Conservation (phyloP, 2,888 invertebrate genomes). For the Eupithecia centaureata region DNA sequence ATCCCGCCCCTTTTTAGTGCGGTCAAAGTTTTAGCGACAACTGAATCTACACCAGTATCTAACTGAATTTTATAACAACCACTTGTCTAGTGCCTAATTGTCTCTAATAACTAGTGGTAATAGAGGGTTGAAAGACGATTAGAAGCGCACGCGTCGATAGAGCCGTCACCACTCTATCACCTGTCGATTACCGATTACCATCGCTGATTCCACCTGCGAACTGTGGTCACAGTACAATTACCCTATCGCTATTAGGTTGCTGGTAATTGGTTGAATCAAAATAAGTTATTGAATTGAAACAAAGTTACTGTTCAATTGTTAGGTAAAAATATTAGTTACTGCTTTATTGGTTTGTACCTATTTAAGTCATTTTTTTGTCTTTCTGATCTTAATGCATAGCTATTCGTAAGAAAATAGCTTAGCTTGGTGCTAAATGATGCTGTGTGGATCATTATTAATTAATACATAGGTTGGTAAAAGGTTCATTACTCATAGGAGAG, state of each 20-base stretch:
- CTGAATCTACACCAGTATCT: no score
- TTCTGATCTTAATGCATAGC: no score
- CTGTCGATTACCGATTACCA: constrained; percentile 52
- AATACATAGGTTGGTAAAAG: no score
- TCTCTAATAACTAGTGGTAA: constrained; percentile 55
- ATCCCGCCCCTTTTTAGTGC: no score
- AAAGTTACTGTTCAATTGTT: no score
- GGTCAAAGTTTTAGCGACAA: no score
- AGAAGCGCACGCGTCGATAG: constrained; percentile 74
- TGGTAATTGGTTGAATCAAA: constrained; percentile 23
- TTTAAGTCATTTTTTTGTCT: no score
- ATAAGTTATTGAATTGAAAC: not conserved
- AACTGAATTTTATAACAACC: not conserved
- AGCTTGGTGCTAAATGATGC: not conserved
- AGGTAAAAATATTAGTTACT: no score
- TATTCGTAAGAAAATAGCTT: no score
- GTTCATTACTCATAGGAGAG: no score
- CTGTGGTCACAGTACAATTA: constrained; percentile 51
- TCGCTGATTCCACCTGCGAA: constrained; percentile 61
- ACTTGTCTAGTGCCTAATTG: constrained; percentile 47
- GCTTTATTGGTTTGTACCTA: no score
- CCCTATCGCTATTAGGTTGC: constrained; percentile 46
- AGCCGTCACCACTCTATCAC: constrained; percentile 68
- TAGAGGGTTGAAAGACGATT: constrained; percentile 64
- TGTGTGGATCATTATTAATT: not conserved